A percentile compares a stretch with the other conserved stretches of the same genome.
These are phyloP conservation scores for Eucidaris tribuloides DNA, from an alignment of 35 echinoderm and acorn worm genomes.

Conservation along the genomic window DNA sequence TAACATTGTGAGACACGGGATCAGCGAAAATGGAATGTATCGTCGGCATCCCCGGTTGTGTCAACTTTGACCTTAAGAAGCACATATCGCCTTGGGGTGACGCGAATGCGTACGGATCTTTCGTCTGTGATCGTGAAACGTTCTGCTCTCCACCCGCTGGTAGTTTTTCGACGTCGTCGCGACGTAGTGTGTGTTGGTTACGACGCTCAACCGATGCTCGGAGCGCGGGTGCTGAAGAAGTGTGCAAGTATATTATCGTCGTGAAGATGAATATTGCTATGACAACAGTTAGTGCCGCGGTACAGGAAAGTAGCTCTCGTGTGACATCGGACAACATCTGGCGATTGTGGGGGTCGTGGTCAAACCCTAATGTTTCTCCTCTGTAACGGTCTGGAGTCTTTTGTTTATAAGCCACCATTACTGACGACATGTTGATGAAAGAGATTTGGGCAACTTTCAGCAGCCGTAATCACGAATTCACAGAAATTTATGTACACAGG, in stretches of 20 bases:
- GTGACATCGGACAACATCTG: too few species aligned
- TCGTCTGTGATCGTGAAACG: too few species aligned
- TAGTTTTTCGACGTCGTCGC: too few species aligned
- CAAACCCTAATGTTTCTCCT: background rate
- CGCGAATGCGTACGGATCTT: background rate
- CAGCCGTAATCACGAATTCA: too few species aligned
- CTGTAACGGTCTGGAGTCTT: background rate
- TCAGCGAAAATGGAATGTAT: slow-evolving; percentile 77
- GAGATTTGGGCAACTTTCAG: too few species aligned
- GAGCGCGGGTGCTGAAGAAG: background rate
- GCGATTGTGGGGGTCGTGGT: too few species aligned
- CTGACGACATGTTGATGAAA: too few species aligned
- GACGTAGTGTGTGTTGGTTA: background rate
- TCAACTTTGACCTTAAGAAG: slow-evolving; percentile 12
- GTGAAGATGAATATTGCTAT: background rate
- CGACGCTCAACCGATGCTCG: background rate
- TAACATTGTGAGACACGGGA: slow-evolving; percentile 53
- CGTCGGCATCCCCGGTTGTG: slow-evolving; percentile 43
- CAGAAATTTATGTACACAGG: too few species aligned
- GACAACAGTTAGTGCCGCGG: background rate
- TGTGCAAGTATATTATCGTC: slow-evolving; percentile 5
- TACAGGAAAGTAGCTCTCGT: too few species aligned
- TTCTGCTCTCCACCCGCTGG: too few species aligned
- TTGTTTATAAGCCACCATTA: too few species aligned
- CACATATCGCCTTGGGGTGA: background rate